Evolutionary conservation across 2,888 invertebrate genomes (phyloP).

Genomic region (Chrysodeixis includens): DNA sequence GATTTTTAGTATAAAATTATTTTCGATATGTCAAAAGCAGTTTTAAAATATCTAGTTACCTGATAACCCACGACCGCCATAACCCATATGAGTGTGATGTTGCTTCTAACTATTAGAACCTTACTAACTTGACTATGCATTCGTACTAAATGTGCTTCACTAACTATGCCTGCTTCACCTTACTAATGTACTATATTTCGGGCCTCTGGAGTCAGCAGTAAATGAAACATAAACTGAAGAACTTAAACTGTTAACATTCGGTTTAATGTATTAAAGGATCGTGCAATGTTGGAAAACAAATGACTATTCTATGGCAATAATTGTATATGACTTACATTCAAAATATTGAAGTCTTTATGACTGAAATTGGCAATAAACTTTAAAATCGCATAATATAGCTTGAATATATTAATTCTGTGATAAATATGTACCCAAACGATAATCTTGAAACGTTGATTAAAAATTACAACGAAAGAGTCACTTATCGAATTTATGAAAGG

Average conservation of each 20-base stretch:
- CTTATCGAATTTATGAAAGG: background rate
- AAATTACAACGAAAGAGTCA: too few species aligned
- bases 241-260: background rate
- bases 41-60: constrained; percentile 51
- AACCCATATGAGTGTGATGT: constrained; percentile 71
- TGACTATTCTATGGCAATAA: too few species aligned
- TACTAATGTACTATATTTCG: constrained; percentile 78
- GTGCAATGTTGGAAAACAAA: too few species aligned
- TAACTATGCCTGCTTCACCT: constrained; percentile 75
- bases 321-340: too few species aligned
- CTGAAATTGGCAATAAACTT: too few species aligned
- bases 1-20: background rate
- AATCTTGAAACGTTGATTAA: too few species aligned
- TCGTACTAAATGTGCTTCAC: constrained; percentile 62
- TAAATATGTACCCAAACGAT: too few species aligned
- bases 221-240: background rate
- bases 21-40: constrained; percentile 62
- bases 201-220: constrained; percentile 76
- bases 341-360: too few species aligned
- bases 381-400: too few species aligned
- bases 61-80: constrained; percentile 61
- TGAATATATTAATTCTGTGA: too few species aligned
- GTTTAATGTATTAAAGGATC: too few species aligned
- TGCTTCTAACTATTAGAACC: constrained; percentile 66
- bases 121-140: constrained; percentile 63